Base-by-base conservation (phyloP, 2,888 invertebrate genomes). In the Caradrina kadenii region DNA sequence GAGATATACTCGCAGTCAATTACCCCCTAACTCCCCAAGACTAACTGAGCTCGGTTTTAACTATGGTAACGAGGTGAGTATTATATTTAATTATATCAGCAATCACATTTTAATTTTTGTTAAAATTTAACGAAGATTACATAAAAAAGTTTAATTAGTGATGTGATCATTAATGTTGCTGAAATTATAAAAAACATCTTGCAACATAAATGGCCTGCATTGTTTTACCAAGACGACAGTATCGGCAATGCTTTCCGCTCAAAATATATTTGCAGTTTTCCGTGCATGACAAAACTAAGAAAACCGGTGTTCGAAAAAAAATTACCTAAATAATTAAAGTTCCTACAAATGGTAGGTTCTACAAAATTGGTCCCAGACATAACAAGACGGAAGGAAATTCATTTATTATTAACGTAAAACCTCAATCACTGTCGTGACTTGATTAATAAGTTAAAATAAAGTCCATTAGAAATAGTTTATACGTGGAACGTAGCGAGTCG, bases 1-100 rank as follows among this genome's bases (percentile, higher is more conserved):
- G 72, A 70, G 71, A 73, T 74, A 54, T 77, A 66, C 54, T 71
- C 69, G 80, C 61, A 58, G 71, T 77, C 56, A 82, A 74, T 82
- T 82, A 71, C 42, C 56, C 10, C 2, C 65, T 54, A 63, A 61
- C 53, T 63, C 48, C 21, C 48, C 50, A 48, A 80, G 53, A 63
- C 61, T 71, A 71, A 73, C 48, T 63, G 55, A 65, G 63, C 48
- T 49, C 49, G 49, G 49, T n/a, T 49, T n/a, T 49, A 45, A 45
- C 45, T 17, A 45, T 45, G 45, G 45, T 49, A 49, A 49, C n/a
- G 8, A 49, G 8, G 49, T 49, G 49, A 19, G 49, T n/a, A 17
- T 17, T 45, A 17, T 45, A 45, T 45, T 63, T 15, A 39, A 63
- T 50, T 22, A 45, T 19, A 42, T 26, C 26, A 48, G 19, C 39